Conservation (phyloP, 2,888 invertebrate genomes). For the Monopis laevigella region DNA sequence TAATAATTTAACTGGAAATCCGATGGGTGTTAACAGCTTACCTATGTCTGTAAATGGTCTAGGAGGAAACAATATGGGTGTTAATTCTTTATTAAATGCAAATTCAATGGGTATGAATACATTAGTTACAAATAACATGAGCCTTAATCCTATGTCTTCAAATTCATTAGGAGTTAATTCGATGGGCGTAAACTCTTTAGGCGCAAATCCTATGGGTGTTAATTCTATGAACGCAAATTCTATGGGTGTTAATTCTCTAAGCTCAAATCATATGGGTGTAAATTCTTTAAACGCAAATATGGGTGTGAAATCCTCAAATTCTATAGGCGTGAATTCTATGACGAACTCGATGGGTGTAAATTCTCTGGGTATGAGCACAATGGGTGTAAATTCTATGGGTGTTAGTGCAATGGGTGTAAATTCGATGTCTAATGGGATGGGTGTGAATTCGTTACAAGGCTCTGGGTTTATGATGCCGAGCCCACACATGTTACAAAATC, state of each 20-base stretch:
- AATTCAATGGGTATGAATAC: conserved; percentile 20
- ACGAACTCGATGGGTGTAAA: conserved; percentile 20
- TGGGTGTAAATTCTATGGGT: conserved; percentile 20
- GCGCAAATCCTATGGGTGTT: conserved; percentile 24
- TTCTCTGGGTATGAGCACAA: conserved; percentile 18
- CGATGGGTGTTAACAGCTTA: conserved; percentile 9
- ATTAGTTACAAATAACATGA: conserved; percentile 19
- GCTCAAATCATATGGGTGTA: background rate
- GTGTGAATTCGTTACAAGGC: background rate
- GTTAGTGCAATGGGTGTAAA: conserved; percentile 22
- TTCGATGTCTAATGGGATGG: conserved; percentile 2
- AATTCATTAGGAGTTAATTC: conserved; percentile 18
- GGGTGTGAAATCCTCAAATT: conserved; percentile 20
- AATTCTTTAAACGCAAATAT: conserved; percentile 19
- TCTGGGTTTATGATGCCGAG: conserved; percentile 28
- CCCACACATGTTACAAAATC: conserved; percentile 33
- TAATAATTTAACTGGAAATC: conserved; percentile 23
- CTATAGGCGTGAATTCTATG: conserved; percentile 19
- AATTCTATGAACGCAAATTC: conserved; percentile 14
- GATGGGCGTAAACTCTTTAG: conserved; percentile 17
- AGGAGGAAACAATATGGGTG: background rate
- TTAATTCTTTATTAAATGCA: conserved; percentile 9
- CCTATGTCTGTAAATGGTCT: background rate
- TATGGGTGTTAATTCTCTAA: no score
- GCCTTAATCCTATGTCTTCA: conserved; percentile 16